Percentiles rank a stretch among this genome's conserved stretches.
phyloP scores from a whole-genome alignment of 1,140 invertebrate genomes.

The Cotesia chilonis region DNA sequence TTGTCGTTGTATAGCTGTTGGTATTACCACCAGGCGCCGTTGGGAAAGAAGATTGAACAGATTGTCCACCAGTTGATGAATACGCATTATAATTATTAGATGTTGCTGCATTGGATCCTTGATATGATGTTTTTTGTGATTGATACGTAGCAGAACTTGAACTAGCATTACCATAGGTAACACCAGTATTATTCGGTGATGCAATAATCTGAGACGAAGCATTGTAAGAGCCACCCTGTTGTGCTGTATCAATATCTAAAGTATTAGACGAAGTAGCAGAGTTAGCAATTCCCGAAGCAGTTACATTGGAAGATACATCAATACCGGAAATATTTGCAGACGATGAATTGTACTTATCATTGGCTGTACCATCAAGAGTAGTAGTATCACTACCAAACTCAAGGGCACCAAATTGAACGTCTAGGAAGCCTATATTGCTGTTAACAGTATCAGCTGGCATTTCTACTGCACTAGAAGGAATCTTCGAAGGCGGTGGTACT shows the following conservation, averaged over 20 bases:
- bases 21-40: constrained; percentile 54
- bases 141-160: constrained; percentile 54
- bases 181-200: constrained; percentile 36
- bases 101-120: constrained; percentile 50
- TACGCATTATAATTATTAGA: constrained; percentile 58
- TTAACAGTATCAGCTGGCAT: constrained; percentile 89
- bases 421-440: constrained; percentile 79
- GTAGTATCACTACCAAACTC: constrained; percentile 81
- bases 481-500: constrained; percentile 91
- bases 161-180: constrained; percentile 35
- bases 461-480: constrained; percentile 92
- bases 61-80: constrained; percentile 55
- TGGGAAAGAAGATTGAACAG: constrained; percentile 56
- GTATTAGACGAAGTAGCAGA: constrained; percentile 56
- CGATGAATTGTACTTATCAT: constrained; percentile 39
- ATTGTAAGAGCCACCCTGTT: constrained; percentile 50
- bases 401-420: constrained; percentile 93
- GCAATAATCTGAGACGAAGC: constrained; percentile 58
- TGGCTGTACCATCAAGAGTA: constrained; percentile 65
- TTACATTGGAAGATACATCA: constrained; percentile 55
- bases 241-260: constrained; percentile 56
- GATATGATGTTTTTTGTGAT: constrained; percentile 59
- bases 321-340: constrained; percentile 46
- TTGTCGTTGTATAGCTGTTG: constrained; percentile 57
- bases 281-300: constrained; percentile 49